Percentiles rank a stretch among this genome's conserved stretches.
Conservation (phyloP, 64 coral and sea anemone species). For the Dendronephthya gigantea region DNA sequence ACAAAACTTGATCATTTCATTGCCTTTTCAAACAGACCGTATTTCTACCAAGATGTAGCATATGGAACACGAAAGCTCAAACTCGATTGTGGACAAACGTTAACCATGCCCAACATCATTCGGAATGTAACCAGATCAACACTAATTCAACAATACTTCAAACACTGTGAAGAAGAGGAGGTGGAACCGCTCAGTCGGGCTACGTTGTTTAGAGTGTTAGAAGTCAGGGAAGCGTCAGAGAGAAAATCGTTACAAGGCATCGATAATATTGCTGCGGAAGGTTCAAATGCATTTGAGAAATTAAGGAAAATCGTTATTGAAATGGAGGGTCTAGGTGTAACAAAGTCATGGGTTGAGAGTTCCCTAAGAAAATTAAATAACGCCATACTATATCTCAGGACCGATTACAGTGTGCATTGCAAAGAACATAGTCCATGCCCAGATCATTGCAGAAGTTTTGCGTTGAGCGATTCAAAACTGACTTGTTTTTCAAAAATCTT, state of each 20-base stretch:
- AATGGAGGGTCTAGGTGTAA: slow-evolving; percentile 2
- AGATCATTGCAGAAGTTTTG: slow-evolving; percentile 42
- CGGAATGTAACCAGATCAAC: slow-evolving; percentile 32
- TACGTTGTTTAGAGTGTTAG: slow-evolving; percentile 45
- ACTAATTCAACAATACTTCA: slow-evolving; percentile 41
- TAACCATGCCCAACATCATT: slow-evolving; percentile 34
- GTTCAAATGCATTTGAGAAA: slow-evolving; percentile 32
- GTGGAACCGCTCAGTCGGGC: slow-evolving; percentile 31
- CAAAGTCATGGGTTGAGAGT: slow-evolving; percentile 12
- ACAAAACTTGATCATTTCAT: slow-evolving; percentile 41
- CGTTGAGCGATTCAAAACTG: slow-evolving; percentile 26
- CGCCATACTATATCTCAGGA: slow-evolving; percentile 20
- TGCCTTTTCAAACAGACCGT: slow-evolving; percentile 27
- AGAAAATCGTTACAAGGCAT: slow-evolving; percentile 48
- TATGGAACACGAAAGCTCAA: slow-evolving; percentile 37
- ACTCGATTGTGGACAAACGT: slow-evolving; percentile 37
- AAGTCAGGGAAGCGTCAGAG: slow-evolving; percentile 27
- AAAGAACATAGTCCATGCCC: slow-evolving; percentile 12
- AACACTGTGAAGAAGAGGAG: slow-evolving; percentile 32
- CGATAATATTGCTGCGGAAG: slow-evolving; percentile 34
- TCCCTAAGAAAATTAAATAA: background rate
- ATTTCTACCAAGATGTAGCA: slow-evolving; percentile 40
- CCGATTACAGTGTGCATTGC: slow-evolving; percentile 33
- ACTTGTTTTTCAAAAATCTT: background rate
- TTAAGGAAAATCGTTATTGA: slow-evolving; percentile 27